These are phyloP conservation scores for Ips nitidus DNA, from an alignment of 1,140 invertebrate genomes.

Conservation along the genomic window DNA sequence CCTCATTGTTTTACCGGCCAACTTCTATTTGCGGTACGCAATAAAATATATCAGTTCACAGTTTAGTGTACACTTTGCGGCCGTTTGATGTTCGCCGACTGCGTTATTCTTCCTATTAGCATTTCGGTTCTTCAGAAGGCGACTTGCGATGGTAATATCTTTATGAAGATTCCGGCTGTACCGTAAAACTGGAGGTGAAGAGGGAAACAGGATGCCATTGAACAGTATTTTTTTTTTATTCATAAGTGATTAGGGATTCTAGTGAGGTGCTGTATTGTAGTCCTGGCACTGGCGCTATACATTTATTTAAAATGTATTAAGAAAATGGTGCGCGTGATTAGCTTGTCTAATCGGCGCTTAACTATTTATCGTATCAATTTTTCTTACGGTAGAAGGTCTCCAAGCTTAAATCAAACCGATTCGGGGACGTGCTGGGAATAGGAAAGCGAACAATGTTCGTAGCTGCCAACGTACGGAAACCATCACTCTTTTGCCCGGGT, in stretches of 20 bases:
- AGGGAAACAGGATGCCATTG: too few relatives aligned
- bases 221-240: too few relatives aligned
- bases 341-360: neutral
- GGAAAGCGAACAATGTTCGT: neutral
- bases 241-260: too few relatives aligned
- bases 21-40: constrained; percentile 24
- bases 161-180: constrained; percentile 15
- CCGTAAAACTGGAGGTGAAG: neutral
- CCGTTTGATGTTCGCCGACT: constrained; percentile 29
- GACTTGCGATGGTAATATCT: constrained; percentile 12
- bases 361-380: neutral
- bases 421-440: neutral
- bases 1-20: constrained; percentile 27
- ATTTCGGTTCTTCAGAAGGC: constrained; percentile 18
- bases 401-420: neutral
- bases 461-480: too few relatives aligned
- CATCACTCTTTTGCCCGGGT: too few relatives aligned
- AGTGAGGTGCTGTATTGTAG: neutral
- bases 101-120: constrained; percentile 33
- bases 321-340: constrained; percentile 30
- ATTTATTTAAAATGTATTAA: constrained; percentile 38
- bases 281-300: constrained; percentile 30
- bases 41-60: constrained; percentile 36
- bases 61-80: constrained; percentile 35
- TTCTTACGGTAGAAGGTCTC: neutral